Evolutionary conservation across 2,888 invertebrate species (phyloP), one percentile per base, ranked within the genome.

Genomic region (Adelphocoris suturalis): DNA sequence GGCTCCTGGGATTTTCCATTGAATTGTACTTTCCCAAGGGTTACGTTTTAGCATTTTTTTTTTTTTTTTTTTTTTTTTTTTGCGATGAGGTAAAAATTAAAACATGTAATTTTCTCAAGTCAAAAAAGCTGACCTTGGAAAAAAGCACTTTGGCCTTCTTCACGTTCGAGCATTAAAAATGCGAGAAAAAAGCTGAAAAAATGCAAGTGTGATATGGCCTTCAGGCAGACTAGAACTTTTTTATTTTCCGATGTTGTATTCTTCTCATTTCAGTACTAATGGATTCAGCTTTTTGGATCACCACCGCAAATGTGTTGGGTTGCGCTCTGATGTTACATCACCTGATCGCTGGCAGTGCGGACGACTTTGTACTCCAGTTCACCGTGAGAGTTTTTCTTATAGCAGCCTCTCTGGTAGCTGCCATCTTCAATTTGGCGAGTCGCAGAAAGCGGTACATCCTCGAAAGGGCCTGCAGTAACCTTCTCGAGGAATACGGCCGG

Each of bases 201-300:
- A n/a, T n/a, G n/a, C n/a, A n/a, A n/a, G n/a, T n/a, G n/a, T n/a
- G n/a, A n/a, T n/a, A n/a, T n/a, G n/a, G n/a, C n/a, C n/a, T n/a
- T n/a, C n/a, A n/a, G 37, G 37, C 37, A 37, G 3, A 37, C 37
- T 37, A 2, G n/a, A 37, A 37, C 37, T 37, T 37, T 37, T 37
- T 68, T 68, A 68, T 19, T n/a, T 68, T 68, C 11, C 7, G 7
- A 68, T 19, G 19, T 19, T 16, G 16, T 75, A 19, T 75, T 75
- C 11, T 52, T 1, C 13, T 28, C 1, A 75, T 47, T 82, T 16
- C 47, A 82, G 82, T 82, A 11, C 19, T 82, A 19, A 5, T 19
- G 19, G 82, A 82, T 23, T 13, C 23, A 4, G n/a, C 82, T 5
- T 52, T 82, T 82, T 82, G 82, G 82, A 23, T 82, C 52, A 82